Percentiles rank a stretch among this genome's conserved stretches.
phyloP scores from a whole-genome alignment of 2,797 vertebrate genomes.

The Staurois parvus region DNA sequence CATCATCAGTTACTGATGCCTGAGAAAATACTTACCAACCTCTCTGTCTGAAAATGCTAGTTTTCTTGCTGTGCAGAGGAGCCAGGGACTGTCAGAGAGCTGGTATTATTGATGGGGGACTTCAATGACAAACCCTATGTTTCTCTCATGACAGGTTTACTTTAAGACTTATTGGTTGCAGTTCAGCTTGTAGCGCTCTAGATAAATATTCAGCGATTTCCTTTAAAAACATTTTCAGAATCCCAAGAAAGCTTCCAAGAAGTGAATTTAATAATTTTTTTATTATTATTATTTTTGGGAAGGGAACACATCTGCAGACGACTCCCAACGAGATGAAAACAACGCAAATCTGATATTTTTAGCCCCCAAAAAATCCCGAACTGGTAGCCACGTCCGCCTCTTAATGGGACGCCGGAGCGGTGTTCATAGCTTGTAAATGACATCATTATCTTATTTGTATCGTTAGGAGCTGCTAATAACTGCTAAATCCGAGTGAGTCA shows the following conservation, averaged over 20 bases:
- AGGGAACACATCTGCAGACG: neutral
- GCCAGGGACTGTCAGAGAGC: no score
- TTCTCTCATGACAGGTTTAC: neutral
- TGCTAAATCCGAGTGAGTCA: constrained; percentile 46
- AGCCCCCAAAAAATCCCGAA: neutral
- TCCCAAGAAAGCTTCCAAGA: neutral
- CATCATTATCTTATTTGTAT: constrained; percentile 47
- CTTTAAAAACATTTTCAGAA: neutral
- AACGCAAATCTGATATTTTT: constrained; percentile 1
- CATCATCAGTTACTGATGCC: no score
- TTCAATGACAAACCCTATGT: no score
- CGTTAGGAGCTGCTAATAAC: constrained; percentile 56
- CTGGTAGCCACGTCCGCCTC: constrained; percentile 36
- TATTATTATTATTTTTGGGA: neutral
- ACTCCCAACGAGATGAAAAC: constrained; percentile 19
- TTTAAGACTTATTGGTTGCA: neutral
- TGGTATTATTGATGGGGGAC: no score
- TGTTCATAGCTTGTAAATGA: constrained; percentile 48
- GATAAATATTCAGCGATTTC: neutral
- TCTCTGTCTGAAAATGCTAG: no score
- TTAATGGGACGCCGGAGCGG: constrained; percentile 21
- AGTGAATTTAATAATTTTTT: neutral
- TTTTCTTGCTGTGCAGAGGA: no score
- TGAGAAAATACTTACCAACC: no score
- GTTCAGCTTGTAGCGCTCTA: neutral